phyloP scores from a whole-genome alignment of 37 sponge, comb jelly and placozoan species.

The Geodia barretti region DNA sequence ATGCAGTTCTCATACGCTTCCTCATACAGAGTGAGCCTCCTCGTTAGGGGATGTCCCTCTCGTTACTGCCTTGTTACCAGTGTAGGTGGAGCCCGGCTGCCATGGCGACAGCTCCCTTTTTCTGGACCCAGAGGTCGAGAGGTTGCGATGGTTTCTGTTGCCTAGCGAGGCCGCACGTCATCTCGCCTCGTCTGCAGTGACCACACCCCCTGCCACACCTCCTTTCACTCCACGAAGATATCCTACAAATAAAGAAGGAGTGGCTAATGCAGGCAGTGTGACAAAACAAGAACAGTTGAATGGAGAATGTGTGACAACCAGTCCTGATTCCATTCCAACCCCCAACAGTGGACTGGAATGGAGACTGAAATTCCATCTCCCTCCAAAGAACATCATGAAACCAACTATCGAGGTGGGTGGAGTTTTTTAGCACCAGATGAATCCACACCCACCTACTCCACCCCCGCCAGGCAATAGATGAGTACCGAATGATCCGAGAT shows the following conservation, averaged over 20 bases:
- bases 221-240: slow-evolving; percentile 65
- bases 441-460: neutral
- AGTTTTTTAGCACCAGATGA: slow-evolving; percentile 3
- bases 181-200: slow-evolving; percentile 9
- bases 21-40: neutral
- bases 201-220: slow-evolving; percentile 22
- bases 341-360: neutral
- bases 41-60: neutral
- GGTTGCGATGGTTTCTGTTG: slow-evolving; percentile 83
- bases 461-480: slow-evolving; percentile 69
- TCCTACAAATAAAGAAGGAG: neutral
- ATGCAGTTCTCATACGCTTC: neutral
- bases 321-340: neutral
- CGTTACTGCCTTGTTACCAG: neutral
- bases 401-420: slow-evolving; percentile 70
- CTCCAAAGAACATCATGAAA: slow-evolving; percentile 80
- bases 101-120: slow-evolving; percentile 45
- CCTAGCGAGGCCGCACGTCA: slow-evolving; percentile 73
- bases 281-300: neutral
- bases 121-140: slow-evolving; percentile 56
- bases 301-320: neutral
- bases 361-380: slow-evolving; percentile 58
- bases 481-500: slow-evolving; percentile 81
- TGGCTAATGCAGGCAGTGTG: neutral
- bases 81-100: neutral